phyloP scores from a whole-genome alignment of 2,888 invertebrate genomes.

The Erebia palarica region DNA sequence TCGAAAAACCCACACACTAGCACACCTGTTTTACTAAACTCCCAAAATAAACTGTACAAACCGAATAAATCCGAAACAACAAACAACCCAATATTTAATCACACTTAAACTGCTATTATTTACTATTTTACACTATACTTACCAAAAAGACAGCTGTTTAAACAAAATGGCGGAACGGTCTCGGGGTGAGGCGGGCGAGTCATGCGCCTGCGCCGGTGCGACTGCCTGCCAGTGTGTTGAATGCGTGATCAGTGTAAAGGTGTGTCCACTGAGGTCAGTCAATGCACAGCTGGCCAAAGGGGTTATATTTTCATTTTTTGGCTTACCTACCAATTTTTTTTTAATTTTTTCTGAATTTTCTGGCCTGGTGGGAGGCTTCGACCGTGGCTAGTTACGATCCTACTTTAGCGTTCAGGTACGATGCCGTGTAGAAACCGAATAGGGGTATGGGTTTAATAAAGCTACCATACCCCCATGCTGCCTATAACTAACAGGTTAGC shows the following conservation, averaged over 20 bases:
- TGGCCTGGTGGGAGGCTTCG: too few species aligned
- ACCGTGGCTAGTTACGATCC: too few species aligned
- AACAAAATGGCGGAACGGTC: conserved; percentile 50
- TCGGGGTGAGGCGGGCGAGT: conserved; percentile 32
- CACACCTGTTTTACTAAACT: not conserved
- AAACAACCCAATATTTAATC: conserved; percentile 8
- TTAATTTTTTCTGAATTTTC: too few species aligned
- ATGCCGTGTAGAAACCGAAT: too few species aligned
- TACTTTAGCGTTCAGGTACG: too few species aligned
- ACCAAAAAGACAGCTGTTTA: conserved; percentile 53
- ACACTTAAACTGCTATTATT: not conserved
- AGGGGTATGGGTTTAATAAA: too few species aligned
- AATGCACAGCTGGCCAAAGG: too few species aligned
- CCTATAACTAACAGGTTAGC: too few species aligned
- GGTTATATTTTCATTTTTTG: too few species aligned
- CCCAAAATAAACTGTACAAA: not conserved
- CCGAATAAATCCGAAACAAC: not conserved
- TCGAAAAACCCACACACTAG: not conserved
- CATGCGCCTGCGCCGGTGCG: conserved; percentile 36
- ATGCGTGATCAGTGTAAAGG: conserved; percentile 37
- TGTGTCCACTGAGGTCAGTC: not conserved
- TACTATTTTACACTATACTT: conserved; percentile 23
- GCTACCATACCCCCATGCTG: too few species aligned
- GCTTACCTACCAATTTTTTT: too few species aligned
- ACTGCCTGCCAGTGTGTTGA: conserved; percentile 39